These are phyloP conservation scores for Gallinago solitaria DNA, from an alignment of 2,797 vertebrate genomes.

Conservation along the genomic window DNA sequence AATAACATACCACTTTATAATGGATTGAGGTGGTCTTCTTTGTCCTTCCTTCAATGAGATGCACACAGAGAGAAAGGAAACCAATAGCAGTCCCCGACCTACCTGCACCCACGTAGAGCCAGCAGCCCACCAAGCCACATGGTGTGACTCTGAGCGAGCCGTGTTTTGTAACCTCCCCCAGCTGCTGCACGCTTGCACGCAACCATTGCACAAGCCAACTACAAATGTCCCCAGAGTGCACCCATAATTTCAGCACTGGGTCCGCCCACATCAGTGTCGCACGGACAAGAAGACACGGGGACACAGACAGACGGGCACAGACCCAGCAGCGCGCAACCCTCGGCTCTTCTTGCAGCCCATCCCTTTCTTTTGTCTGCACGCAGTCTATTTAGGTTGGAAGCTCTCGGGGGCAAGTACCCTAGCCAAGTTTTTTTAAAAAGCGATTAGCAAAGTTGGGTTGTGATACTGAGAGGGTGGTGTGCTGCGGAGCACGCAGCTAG, in stretches of 20 bases:
- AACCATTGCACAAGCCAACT: not conserved
- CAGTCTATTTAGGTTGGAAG: not conserved
- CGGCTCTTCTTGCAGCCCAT: not conserved
- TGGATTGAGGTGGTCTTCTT: not conserved
- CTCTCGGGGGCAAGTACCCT: not conserved
- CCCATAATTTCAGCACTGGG: not conserved
- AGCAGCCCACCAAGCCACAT: not conserved
- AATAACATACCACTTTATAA: not conserved
- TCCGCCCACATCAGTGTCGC: not conserved
- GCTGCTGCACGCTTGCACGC: not conserved
- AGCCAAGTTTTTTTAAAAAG: conserved; percentile 1
- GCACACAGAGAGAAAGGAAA: not conserved
- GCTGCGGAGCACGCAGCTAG: not conserved
- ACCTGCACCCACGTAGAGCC: not conserved
- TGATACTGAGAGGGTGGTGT: not conserved
- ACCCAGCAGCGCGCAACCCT: not conserved
- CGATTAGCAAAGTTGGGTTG: not conserved
- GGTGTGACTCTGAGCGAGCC: not conserved
- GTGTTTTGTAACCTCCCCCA: not conserved
- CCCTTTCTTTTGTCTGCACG: conserved; percentile 5
- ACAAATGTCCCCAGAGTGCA: not conserved
- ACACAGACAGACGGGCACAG: not conserved
- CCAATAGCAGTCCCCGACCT: not conserved
- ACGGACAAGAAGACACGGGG: not conserved
- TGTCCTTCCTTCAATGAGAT: accelerated